phyloP scores from a whole-genome alignment of 2,888 invertebrate genomes.

The Dryocosmus kuriphilus region DNA sequence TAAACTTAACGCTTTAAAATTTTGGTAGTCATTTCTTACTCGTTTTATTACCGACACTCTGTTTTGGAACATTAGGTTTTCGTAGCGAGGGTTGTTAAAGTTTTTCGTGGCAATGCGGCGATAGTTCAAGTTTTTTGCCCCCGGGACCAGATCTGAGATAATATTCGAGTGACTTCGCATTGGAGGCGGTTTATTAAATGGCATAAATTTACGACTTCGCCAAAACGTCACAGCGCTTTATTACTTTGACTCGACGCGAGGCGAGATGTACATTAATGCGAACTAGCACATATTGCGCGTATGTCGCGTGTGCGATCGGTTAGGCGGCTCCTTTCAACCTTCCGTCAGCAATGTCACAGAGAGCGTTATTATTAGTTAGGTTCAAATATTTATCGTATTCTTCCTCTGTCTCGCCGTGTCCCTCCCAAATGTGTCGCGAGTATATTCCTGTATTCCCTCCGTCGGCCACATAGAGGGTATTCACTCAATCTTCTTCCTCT shows the following conservation, averaged over 20 bases:
- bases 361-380: slow-evolving; percentile 73
- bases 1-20: not conserved
- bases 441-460: slow-evolving; percentile 14
- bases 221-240: slow-evolving; percentile 32
- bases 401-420: slow-evolving; percentile 51
- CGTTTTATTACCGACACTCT: not conserved
- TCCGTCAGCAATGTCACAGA: slow-evolving; percentile 12
- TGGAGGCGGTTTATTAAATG: slow-evolving; percentile 41
- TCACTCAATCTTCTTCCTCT: not conserved
- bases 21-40: not conserved
- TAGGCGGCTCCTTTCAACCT: slow-evolving; percentile 37
- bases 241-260: slow-evolving; percentile 36
- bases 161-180: slow-evolving; percentile 36
- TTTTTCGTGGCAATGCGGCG: not conserved
- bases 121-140: not conserved
- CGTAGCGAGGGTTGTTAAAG: not conserved
- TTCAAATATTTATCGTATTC: slow-evolving; percentile 73
- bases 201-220: slow-evolving; percentile 37
- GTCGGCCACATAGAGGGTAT: not conserved
- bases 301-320: slow-evolving; percentile 29
- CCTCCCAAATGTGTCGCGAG: slow-evolving; percentile 50
- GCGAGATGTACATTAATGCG: slow-evolving; percentile 37
- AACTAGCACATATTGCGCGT: slow-evolving; percentile 35
- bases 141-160: slow-evolving; percentile 13
- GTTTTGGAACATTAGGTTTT: slow-evolving; percentile 1